phyloP scores from a whole-genome alignment of 2,113 vertebrate species.

The Limnothrissa miodon region DNA sequence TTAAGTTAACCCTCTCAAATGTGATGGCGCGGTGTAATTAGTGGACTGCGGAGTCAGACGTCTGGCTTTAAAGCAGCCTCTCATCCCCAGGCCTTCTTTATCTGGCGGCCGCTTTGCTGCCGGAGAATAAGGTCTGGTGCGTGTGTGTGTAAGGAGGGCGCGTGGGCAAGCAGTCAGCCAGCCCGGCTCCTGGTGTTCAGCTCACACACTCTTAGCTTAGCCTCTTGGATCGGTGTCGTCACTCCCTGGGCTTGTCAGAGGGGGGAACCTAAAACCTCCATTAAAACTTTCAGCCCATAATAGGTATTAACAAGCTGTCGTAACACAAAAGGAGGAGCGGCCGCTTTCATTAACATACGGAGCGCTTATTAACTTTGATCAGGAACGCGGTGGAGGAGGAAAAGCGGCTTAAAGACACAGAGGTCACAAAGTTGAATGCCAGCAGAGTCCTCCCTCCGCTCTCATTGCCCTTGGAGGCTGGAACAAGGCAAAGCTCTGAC shows the following conservation, averaged over 20 bases:
- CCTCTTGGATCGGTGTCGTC: constrained; percentile 74
- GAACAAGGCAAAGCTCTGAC: constrained; percentile 54
- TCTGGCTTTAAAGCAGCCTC: constrained; percentile 76
- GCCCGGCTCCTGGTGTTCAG: constrained; percentile 64
- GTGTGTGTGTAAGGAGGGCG: constrained; percentile 67
- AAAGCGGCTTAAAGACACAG: constrained; percentile 80
- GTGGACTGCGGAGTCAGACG: constrained; percentile 68
- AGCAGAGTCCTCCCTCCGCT: constrained; percentile 69
- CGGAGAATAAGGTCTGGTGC: constrained; percentile 72
- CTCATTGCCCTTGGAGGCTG: constrained; percentile 66
- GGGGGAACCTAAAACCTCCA: constrained; percentile 76
- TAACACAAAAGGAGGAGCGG: constrained; percentile 77
- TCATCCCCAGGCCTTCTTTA: constrained; percentile 75
- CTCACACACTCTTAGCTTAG: constrained; percentile 61
- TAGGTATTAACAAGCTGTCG: constrained; percentile 82
- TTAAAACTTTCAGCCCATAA: constrained; percentile 81
- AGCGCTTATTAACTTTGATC: constrained; percentile 81
- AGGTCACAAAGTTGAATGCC: constrained; percentile 77
- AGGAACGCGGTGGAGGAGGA: constrained; percentile 75
- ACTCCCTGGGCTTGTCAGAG: constrained; percentile 75
- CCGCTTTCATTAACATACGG: constrained; percentile 81
- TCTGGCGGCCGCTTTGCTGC: constrained; percentile 66
- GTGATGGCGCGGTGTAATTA: constrained; percentile 77
- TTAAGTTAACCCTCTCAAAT: constrained; percentile 80
- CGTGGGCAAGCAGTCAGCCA: constrained; percentile 62